Evolutionary conservation across 2,113 vertebrate species (phyloP).

Genomic region (Gasterosteus aculeatus): DNA sequence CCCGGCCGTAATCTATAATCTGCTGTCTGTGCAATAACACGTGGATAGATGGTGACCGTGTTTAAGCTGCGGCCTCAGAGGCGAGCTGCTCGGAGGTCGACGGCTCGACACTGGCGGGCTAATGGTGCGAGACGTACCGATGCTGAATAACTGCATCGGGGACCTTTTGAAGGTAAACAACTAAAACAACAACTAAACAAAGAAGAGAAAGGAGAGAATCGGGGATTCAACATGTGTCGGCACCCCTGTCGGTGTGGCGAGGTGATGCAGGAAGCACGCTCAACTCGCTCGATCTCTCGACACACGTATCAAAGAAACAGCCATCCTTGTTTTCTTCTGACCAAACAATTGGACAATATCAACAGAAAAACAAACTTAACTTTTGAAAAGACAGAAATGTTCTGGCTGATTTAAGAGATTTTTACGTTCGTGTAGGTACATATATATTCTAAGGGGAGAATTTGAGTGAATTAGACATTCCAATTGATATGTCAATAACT

Average conservation of each 20-base stretch:
- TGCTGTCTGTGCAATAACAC: slow-evolving; percentile 52
- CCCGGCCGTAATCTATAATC: slow-evolving; percentile 60
- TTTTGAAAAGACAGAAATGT: background rate
- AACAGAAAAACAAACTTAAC: background rate
- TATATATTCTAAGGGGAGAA: background rate
- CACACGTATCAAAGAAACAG: slow-evolving; percentile 20
- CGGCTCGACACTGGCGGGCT: too few species aligned
- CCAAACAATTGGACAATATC: slow-evolving; percentile 26
- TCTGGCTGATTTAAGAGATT: too few species aligned
- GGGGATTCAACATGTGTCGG: slow-evolving; percentile 46
- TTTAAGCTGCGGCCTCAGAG: slow-evolving; percentile 51
- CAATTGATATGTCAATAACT: background rate
- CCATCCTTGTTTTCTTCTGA: slow-evolving; percentile 17
- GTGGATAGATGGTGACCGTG: slow-evolving; percentile 56
- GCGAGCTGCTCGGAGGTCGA: too few species aligned
- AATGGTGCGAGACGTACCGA: background rate
- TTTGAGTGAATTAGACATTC: background rate
- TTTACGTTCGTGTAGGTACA: background rate
- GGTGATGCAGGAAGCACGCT: slow-evolving; percentile 28
- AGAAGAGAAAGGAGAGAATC: slow-evolving; percentile 37
- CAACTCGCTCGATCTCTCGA: background rate
- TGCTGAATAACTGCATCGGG: background rate
- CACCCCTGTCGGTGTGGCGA: slow-evolving; percentile 55
- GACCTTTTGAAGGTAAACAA: slow-evolving; percentile 4
- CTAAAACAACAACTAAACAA: slow-evolving; percentile 7